These are phyloP conservation scores for Ornithoptera priamus DNA, from an alignment of 2,888 invertebrate genomes.

Conservation along the genomic window DNA sequence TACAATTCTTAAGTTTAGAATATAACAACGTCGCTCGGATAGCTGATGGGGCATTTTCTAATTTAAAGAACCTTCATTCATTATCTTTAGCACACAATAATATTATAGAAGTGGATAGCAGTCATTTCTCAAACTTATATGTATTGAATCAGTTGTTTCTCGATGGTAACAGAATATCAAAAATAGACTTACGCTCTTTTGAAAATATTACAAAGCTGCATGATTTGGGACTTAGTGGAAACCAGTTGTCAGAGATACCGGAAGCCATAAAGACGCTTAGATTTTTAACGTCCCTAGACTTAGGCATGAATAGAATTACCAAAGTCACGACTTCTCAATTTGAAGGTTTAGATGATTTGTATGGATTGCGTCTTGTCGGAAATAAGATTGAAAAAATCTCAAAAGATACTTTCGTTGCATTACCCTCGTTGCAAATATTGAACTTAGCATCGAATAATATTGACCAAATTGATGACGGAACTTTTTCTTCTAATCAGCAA, in stretches of 20 bases:
- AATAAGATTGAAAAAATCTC: slow-evolving; percentile 89
- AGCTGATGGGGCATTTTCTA: slow-evolving; percentile 86
- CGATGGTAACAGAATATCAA: slow-evolving; percentile 86
- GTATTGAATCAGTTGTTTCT: slow-evolving; percentile 86
- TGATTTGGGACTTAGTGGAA: slow-evolving; percentile 87
- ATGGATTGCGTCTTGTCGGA: slow-evolving; percentile 87
- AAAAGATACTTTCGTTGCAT: slow-evolving; percentile 85
- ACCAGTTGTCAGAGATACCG: slow-evolving; percentile 85
- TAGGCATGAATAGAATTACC: slow-evolving; percentile 90
- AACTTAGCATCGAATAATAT: slow-evolving; percentile 90
- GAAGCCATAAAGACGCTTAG: slow-evolving; percentile 84
- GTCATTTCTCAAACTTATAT: slow-evolving; percentile 86
- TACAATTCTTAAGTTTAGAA: slow-evolving; percentile 87
- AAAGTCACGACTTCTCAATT: slow-evolving; percentile 86
- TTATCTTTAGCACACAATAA: slow-evolving; percentile 87
- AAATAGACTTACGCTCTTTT: slow-evolving; percentile 85
- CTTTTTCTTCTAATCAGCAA: slow-evolving; percentile 86
- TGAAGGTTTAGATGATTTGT: slow-evolving; percentile 86
- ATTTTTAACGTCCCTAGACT: slow-evolving; percentile 87
- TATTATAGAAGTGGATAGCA: slow-evolving; percentile 83
- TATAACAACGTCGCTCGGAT: slow-evolving; percentile 85
- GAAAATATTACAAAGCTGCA: slow-evolving; percentile 88
- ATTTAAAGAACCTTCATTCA: slow-evolving; percentile 88
- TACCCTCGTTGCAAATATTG: slow-evolving; percentile 87
- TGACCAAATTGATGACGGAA: slow-evolving; percentile 87